Evolutionary conservation across 2,797 vertebrate genomes (phyloP).

Genomic region (Sebastes diaconus): DNA sequence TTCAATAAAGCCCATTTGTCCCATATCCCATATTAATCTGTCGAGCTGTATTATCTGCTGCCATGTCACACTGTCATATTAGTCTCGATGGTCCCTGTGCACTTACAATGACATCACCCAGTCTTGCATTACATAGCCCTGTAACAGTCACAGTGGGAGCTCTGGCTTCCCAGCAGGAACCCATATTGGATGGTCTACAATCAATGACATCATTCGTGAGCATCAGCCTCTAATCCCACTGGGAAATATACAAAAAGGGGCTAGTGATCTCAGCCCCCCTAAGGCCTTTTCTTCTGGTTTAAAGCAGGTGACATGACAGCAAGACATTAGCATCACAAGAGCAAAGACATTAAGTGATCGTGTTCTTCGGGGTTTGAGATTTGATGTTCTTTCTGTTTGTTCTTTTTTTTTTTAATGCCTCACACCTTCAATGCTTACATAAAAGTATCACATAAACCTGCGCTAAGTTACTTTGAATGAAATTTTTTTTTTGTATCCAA

Average conservation of each 20-base stretch:
- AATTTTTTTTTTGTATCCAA: neutral
- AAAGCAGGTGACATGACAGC: slow-evolving; percentile 39
- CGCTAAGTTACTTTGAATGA: neutral
- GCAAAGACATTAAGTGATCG: slow-evolving; percentile 12
- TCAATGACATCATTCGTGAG: slow-evolving; percentile 74
- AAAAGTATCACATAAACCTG: neutral
- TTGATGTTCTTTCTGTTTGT: slow-evolving; percentile 19
- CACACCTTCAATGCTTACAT: neutral
- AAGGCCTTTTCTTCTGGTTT: neutral
- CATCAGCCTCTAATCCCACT: slow-evolving; percentile 33
- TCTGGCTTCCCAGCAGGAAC: slow-evolving; percentile 64
- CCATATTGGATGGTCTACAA: slow-evolving; percentile 60
- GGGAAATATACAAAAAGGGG: slow-evolving; percentile 45
- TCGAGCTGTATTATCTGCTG: neutral
- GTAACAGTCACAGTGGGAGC: slow-evolving; percentile 67
- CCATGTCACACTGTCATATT: slow-evolving; percentile 9
- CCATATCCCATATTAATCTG: neutral
- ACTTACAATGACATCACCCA: slow-evolving; percentile 71
- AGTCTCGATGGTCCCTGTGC: slow-evolving; percentile 18
- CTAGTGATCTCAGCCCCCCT: slow-evolving; percentile 39
- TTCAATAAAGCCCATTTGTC: neutral
- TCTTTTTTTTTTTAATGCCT: neutral
- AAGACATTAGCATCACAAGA: slow-evolving; percentile 26
- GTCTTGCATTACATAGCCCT: slow-evolving; percentile 69
- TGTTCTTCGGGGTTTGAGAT: slow-evolving; percentile 2